phyloP scores from a whole-genome alignment of 92 coral and sea anemone genomes.

The Zoanthus sansibaricus region DNA sequence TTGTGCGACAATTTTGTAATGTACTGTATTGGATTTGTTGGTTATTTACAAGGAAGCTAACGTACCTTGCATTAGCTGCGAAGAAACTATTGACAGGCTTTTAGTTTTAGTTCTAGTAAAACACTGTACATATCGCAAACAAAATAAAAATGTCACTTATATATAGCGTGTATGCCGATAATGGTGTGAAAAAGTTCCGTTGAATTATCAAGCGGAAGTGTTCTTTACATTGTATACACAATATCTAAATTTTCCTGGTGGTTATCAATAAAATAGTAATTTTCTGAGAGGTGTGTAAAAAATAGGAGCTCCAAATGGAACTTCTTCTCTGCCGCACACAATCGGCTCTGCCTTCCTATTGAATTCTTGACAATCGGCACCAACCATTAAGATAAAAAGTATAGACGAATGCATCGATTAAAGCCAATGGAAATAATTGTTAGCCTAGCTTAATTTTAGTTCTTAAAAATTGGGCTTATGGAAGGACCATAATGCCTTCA shows the following conservation, averaged over 20 bases:
- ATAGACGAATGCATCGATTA: background rate
- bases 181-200: no score
- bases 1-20: no score
- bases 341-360: background rate
- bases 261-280: background rate
- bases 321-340: background rate
- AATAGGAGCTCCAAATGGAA: background rate
- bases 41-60: no score
- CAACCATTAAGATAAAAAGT: background rate
- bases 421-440: background rate
- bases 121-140: no score
- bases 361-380: background rate
- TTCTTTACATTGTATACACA: background rate
- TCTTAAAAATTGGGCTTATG: background rate
- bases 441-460: background rate
- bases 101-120: no score
- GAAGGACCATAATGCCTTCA: constrained; percentile 21
- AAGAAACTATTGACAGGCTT: no score
- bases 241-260: background rate
- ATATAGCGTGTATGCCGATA: no score
- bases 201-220: background rate
- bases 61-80: no score
- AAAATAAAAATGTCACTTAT: no score
- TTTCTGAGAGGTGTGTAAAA: background rate
- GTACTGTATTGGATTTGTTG: no score